These are phyloP conservation scores for Bradypodion ventrale DNA, from an alignment of 2,797 vertebrate genomes.

Conservation along the genomic window DNA sequence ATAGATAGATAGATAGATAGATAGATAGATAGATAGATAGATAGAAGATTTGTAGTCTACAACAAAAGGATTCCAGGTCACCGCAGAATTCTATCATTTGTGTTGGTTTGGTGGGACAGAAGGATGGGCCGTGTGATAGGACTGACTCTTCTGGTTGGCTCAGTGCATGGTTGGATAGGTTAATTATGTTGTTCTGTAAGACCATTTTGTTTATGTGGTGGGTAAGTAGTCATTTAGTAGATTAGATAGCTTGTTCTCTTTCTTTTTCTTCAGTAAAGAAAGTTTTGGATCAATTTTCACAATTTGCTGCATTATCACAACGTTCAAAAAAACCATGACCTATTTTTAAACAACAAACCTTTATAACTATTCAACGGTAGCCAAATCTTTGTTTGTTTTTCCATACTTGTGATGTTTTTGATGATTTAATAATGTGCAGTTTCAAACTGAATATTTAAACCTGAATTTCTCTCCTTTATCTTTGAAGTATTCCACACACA, in stretches of 20 bases:
- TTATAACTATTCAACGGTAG: not conserved
- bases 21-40: no score
- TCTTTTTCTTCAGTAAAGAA: no score
- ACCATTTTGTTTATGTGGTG: not conserved
- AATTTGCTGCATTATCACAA: not conserved
- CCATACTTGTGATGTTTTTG: slow-evolving; percentile 20
- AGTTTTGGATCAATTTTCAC: not conserved
- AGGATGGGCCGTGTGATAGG: no score
- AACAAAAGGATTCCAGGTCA: no score
- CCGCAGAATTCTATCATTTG: no score
- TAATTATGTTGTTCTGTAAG: not conserved
- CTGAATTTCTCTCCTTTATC: slow-evolving; percentile 52
- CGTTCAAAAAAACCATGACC: slow-evolving; percentile 17
- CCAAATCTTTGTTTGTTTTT: slow-evolving; percentile 6
- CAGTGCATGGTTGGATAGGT: no score
- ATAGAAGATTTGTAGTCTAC: no score
- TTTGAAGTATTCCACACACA: slow-evolving; percentile 59
- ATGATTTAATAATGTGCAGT: slow-evolving; percentile 25
- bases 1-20: no score
- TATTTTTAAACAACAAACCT: not conserved
- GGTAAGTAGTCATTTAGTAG: no score
- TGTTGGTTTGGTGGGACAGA: no score
- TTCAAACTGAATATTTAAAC: slow-evolving; percentile 48
- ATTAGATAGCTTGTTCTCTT: no score
- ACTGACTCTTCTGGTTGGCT: no score